Conservation (phyloP, 1,140 invertebrate genomes). For the Eubasilissa regina region DNA sequence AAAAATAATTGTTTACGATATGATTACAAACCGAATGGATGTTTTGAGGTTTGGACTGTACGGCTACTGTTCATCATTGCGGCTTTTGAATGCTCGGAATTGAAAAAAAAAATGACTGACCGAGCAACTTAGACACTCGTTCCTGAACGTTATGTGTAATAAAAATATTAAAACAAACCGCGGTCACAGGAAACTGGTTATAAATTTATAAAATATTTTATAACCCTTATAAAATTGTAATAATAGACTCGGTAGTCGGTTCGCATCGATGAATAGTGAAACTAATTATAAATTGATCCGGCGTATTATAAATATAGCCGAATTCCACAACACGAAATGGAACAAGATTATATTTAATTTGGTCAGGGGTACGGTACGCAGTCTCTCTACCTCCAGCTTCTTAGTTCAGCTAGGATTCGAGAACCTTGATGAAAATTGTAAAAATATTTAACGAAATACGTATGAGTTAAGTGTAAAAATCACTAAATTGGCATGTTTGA, state of each 20-base stretch:
- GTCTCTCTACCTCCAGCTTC: too few species aligned
- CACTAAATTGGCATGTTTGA: too few species aligned
- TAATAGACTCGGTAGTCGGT: background rate
- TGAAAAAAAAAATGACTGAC: slow-evolving; percentile 21
- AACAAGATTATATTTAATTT: too few species aligned
- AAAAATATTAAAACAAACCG: background rate
- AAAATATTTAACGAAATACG: too few species aligned
- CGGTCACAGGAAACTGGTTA: slow-evolving; percentile 12
- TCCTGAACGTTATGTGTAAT: background rate
- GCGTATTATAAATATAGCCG: too few species aligned
- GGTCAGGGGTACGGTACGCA: too few species aligned
- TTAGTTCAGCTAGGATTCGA: too few species aligned
- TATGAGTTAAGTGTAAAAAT: too few species aligned
- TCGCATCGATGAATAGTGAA: background rate
- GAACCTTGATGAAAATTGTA: too few species aligned
- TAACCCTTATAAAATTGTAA: background rate
- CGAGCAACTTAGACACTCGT: background rate
- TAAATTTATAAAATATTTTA: slow-evolving; percentile 18
- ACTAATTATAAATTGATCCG: too few species aligned
- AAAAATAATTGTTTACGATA: background rate
- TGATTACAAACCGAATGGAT: background rate
- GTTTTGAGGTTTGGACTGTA: slow-evolving; percentile 9
- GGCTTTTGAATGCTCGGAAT: background rate
- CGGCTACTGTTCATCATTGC: slow-evolving; percentile 16
- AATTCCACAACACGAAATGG: too few species aligned